Evolutionary conservation across 2,888 invertebrate genomes (phyloP), one percentile per base, ranked within the genome.

Genomic region (Frankliniella intonsa): DNA sequence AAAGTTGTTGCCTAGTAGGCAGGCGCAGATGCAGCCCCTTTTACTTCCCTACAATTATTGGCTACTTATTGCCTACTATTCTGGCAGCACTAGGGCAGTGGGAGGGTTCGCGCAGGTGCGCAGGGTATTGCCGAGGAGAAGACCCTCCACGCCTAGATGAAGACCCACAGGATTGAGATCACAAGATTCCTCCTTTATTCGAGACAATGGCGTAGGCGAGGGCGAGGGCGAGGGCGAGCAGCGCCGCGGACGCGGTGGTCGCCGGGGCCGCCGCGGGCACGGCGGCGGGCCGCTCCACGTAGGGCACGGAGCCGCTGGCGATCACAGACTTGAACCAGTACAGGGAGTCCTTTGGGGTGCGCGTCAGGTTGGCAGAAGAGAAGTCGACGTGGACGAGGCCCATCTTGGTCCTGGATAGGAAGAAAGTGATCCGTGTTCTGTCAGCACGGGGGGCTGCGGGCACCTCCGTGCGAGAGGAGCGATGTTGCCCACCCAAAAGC

Each of bases 331-430:
- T 22, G 9, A 69, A 8, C 7, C n/a, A 69, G n/a, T 69, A 22
- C n/a, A 69, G 22, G 11, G 69, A 69, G n/a, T 19, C 69, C 69
- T 69, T 69, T 0, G 69, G 69, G 11, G 69, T 69, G n/a, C 69
- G 22, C 69, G 69, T 69, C 22, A n/a, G 69, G 69, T 69, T 69
- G 22, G 69, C 22, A 3, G 69, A 69, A 22, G n/a, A 7, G 22
- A 69, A 69, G 69, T 69, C 69, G 22, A 69, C 69, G 69, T 69
- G 69, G 22, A 69, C 69, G n/a, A 69, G 22, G 22, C 69, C 69
- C 8, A 69, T 19, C 22, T 69, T 69, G 22, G 22, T 11, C 7
- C 69, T 69, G 22, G 9, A 22, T 9, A 69, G 9, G 69, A 22
- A 69, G 17, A 12, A 12, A 8, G 55, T 8, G 14, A 8, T 55